Conservation (phyloP, 2,113 vertebrate genomes). For the Caranx melampygus region DNA sequence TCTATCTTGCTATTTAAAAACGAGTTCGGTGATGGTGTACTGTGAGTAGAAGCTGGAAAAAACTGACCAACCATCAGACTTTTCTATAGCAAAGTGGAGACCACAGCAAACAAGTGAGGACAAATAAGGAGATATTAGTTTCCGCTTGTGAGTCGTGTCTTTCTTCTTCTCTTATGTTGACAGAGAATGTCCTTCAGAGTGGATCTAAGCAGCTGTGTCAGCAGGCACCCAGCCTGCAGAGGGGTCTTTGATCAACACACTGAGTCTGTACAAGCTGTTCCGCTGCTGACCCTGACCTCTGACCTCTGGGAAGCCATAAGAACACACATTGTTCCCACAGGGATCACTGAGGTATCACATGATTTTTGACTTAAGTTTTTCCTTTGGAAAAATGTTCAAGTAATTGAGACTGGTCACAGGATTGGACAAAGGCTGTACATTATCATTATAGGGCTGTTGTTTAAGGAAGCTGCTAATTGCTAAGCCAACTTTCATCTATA, state of each 20-base stretch:
- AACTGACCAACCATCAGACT: background rate
- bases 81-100: background rate
- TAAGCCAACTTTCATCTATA: constrained; percentile 6
- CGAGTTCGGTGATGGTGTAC: background rate
- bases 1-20: background rate
- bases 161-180: constrained; percentile 46
- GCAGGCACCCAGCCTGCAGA: constrained; percentile 66
- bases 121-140: constrained; percentile 30
- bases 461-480: constrained; percentile 13
- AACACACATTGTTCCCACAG: constrained; percentile 42
- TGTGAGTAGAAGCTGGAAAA: background rate
- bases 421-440: background rate
- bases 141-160: constrained; percentile 31
- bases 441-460: background rate
- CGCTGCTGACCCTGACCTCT: constrained; percentile 71
- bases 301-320: constrained; percentile 34
- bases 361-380: constrained; percentile 13
- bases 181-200: constrained; percentile 56
- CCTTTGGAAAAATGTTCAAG: background rate
- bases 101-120: background rate
- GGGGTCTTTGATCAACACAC: constrained; percentile 70
- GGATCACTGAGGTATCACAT: constrained; percentile 34
- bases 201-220: constrained; percentile 73
- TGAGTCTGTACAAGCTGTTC: constrained; percentile 61
- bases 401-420: background rate